These are phyloP conservation scores for Perodicticus potto DNA, from an alignment of 2,797 vertebrate genomes.

Conservation along the genomic window DNA sequence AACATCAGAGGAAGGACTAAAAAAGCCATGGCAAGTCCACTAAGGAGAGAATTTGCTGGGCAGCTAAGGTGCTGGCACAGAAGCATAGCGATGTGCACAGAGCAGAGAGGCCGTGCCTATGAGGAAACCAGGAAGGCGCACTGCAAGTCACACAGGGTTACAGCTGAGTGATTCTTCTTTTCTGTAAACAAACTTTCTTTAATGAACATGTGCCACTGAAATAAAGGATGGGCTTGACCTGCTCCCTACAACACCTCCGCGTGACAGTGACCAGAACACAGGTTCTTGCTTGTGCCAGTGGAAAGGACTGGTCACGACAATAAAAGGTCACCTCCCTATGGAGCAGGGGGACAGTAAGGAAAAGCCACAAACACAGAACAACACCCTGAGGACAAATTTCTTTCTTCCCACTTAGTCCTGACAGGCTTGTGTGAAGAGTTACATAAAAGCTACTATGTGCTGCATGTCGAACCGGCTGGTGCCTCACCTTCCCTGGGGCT, in stretches of 20 bases:
- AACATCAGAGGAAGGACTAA: rapidly evolving
- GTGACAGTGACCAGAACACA: rapidly evolving
- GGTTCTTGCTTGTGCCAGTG: rapidly evolving
- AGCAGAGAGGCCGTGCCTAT: too few species aligned
- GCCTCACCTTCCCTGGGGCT: slow-evolving; percentile 89
- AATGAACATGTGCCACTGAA: rapidly evolving
- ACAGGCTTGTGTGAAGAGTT: background rate
- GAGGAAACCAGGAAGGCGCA: rapidly evolving
- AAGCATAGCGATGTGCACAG: too few species aligned
- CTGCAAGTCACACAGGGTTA: background rate
- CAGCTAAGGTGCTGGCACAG: too few species aligned
- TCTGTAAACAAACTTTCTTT: background rate
- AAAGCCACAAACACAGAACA: background rate
- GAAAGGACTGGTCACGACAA: background rate
- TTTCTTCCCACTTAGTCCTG: background rate
- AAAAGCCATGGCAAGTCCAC: rapidly evolving
- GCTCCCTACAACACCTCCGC: too few species aligned
- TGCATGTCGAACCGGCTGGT: rapidly evolving
- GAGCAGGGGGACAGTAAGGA: background rate
- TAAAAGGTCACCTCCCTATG: background rate
- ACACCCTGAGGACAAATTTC: rapidly evolving
- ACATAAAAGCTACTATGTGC: background rate
- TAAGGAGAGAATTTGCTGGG: rapidly evolving
- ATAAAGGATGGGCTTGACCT: rapidly evolving
- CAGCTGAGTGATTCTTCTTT: rapidly evolving